Evolutionary conservation across 2,113 vertebrate genomes (phyloP).

Genomic region (Lagopus muta): DNA sequence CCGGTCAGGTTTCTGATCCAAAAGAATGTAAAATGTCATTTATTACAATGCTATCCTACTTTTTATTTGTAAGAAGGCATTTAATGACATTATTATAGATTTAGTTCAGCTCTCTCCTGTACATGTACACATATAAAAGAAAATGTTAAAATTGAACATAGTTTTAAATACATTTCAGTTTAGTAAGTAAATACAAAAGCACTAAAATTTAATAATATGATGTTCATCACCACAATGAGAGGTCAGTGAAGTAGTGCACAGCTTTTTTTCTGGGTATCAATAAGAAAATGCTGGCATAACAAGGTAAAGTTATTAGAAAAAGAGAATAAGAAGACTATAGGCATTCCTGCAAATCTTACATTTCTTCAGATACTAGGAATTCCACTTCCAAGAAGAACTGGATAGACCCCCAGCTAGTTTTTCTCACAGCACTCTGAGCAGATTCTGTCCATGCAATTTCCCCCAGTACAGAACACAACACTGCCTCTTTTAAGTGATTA

Average conservation of each 20-base stretch:
- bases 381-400: accelerated
- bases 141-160: neutral
- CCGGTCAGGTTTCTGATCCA: neutral
- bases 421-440: neutral
- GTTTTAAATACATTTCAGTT: neutral
- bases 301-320: neutral
- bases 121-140: neutral
- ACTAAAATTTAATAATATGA: neutral
- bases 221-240: neutral
- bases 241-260: neutral
- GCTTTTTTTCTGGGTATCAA: neutral
- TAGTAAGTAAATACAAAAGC: neutral
- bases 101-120: neutral
- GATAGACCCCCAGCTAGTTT: accelerated
- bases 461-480: neutral
- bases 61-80: neutral
- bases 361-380: neutral
- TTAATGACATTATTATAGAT: neutral
- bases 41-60: neutral
- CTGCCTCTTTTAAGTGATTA: neutral
- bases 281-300: neutral
- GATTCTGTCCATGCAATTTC: neutral
- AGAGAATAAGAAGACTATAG: neutral
- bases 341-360: neutral
- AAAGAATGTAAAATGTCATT: neutral